Evolutionary conservation across 2,888 invertebrate species (phyloP), one percentile per base, ranked within the genome.

Genomic region (Campoletis raptor): DNA sequence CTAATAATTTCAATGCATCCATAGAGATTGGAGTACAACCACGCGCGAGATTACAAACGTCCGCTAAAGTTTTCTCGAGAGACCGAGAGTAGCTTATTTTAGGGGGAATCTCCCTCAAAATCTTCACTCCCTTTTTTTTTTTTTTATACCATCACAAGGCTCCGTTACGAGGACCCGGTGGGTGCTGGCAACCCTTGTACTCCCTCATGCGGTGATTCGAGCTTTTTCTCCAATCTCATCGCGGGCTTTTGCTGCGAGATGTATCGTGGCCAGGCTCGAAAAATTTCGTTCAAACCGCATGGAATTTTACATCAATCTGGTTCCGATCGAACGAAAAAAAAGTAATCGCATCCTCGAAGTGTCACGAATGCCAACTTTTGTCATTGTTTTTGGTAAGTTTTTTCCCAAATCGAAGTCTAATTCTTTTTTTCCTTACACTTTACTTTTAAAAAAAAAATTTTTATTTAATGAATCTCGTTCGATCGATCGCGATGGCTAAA

Each of bases 181-280:
- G 57, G 12, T 57, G 24, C 57, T 57, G 21, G 57, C 57, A 57
- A 57, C 57, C 57, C 57, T 57, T 57, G 24, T 57, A 54, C 54
- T 54, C 54, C 54, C 54, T 54, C 54, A 54, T 54, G 54, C 54
- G 54, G 54, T 54, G 54, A 54, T 54, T 54, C 54, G 54, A 21
- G 54, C 9, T 54, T 21, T 52, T 24, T 9, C 24, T 57, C 57
- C 24, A 21, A 57, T 57, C 24, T 57, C 57, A 24, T 24, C 24
- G 10, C 57, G 9, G 30, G 30, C 57, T 21, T 57, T 21, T 9
- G 57, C 57, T 24, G 57, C 57, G 12, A 24, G 12, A 57, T 57
- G 24, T 24, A 24, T 24, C 10, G 57, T 54, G 57, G 12, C 10
- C 24, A 57, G 24, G 24, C 24, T 24, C 24, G 57, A 24, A 24